Percentiles rank a stretch among this genome's conserved stretches.
These are phyloP conservation scores for Halictus rubicundus DNA, from an alignment of 1,140 invertebrate genomes.

Conservation along the genomic window DNA sequence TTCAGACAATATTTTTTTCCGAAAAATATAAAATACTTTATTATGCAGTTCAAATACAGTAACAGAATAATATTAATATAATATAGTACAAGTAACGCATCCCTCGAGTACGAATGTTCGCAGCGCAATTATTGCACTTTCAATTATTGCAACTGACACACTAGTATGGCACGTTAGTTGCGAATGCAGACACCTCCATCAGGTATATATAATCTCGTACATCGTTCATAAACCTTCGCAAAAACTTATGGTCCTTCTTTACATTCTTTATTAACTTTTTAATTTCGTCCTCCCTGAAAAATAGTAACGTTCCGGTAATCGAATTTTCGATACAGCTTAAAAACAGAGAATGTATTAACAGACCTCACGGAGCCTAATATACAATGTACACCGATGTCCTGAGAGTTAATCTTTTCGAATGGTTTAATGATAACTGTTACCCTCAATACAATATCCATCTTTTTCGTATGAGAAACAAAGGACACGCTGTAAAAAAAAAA, in stretches of 20 bases:
- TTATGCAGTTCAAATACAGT: not conserved
- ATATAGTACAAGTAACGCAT: not conserved
- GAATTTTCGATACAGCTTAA: not conserved
- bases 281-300: slow-evolving; percentile 64
- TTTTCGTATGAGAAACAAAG: slow-evolving; percentile 61
- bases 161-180: slow-evolving; percentile 5
- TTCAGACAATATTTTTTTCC: not conserved
- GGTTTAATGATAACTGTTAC: slow-evolving; percentile 63
- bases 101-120: not conserved
- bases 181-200: slow-evolving; percentile 55
- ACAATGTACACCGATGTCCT: slow-evolving; percentile 60
- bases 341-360: slow-evolving; percentile 35
- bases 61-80: slow-evolving; percentile 6
- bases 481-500: slow-evolving; percentile 63
- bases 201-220: slow-evolving; percentile 68
- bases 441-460: slow-evolving; percentile 61
- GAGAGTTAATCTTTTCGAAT: slow-evolving; percentile 60
- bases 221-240: slow-evolving; percentile 67
- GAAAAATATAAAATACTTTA: slow-evolving; percentile 26
- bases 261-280: slow-evolving; percentile 67
- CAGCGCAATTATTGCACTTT: not conserved
- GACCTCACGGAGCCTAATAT: slow-evolving; percentile 66
- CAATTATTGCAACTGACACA: not conserved
- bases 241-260: slow-evolving; percentile 67
- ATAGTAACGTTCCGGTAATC: not conserved